A percentile compares a stretch with the other conserved stretches of the same genome.
These are phyloP conservation scores for Etheostoma spectabile DNA, from an alignment of 2,113 vertebrate genomes.

Conservation along the genomic window DNA sequence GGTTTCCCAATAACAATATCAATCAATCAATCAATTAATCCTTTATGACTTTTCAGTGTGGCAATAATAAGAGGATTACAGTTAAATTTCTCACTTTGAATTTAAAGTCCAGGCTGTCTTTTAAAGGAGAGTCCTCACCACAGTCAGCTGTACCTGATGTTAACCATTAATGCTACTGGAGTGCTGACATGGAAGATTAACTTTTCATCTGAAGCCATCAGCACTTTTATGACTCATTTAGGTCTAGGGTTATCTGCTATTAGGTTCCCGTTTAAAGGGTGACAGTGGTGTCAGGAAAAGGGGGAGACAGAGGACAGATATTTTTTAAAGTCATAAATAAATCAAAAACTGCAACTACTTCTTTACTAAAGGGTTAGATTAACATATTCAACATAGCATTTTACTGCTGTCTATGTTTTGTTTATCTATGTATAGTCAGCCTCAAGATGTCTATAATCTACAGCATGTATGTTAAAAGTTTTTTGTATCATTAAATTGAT, in stretches of 20 bases:
- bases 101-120: conserved; percentile 67
- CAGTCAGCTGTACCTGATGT: conserved; percentile 52
- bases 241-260: background rate
- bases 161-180: conserved; percentile 68
- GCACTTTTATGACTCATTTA: conserved; percentile 22
- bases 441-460: background rate
- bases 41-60: background rate
- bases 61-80: conserved; percentile 2
- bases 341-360: background rate
- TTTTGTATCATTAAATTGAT: background rate
- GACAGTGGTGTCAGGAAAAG: background rate
- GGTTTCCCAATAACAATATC: background rate
- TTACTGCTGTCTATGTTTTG: too few species aligned
- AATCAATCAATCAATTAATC: background rate
- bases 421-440: background rate
- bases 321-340: background rate
- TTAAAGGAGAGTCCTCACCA: conserved; percentile 28
- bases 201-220: conserved; percentile 44
- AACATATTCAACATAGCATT: background rate
- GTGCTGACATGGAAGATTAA: conserved; percentile 53
- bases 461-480: background rate
- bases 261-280: background rate
- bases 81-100: conserved; percentile 18
- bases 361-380: background rate
- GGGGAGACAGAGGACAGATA: background rate